Evolutionary conservation across 2,113 vertebrate species (phyloP), one percentile per base, ranked within the genome.

Genomic region (Cynoglossus semilaevis): DNA sequence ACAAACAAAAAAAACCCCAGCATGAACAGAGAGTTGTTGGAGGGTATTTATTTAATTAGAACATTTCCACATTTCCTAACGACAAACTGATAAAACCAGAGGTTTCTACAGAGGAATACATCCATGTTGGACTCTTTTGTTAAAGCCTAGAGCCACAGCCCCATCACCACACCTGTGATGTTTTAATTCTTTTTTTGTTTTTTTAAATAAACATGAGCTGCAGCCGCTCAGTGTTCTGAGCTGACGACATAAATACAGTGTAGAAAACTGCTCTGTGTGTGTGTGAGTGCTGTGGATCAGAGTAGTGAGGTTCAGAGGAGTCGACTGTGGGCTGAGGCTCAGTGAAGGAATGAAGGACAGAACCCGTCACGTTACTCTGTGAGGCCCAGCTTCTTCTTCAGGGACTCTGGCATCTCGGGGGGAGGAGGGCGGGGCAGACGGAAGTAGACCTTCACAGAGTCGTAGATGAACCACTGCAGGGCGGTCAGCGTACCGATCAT

Each of bases 401-500:
- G 88, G 64, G 97, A 98, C 81, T 96, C 96, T 4, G 96, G 97
- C 97, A 99, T 99, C 91, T 98, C 96, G 1, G 96, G 96, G 54
- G 97, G 96, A 92, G 96, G 96, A 38, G 96, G 97, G 37, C 96
- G 95, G 77, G 96, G 95, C 77, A 99, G 93, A 74, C 94, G 94
- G 91, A 98, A 99, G 90, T 97, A 99, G 49, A 99, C 96, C 92
- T 99, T 98, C 67, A 99, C 97, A 0, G 97, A 99, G 85, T 99
- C 97, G 1, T 99, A 99, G 91, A 99, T 99, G 91, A 99, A 99
- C 97, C 97, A 99, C 91, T 99, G 97, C 66, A 99, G 90, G 48
- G 96, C 97, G 15, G 97, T 99, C 82, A 99, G 87, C 5, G 96
- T 99, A 81, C 97, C 97, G n/a, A 99, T 99, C 97, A 99, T 99